phyloP scores from a whole-genome alignment of 2,113 vertebrate genomes.

The Trematomus loennbergii region DNA sequence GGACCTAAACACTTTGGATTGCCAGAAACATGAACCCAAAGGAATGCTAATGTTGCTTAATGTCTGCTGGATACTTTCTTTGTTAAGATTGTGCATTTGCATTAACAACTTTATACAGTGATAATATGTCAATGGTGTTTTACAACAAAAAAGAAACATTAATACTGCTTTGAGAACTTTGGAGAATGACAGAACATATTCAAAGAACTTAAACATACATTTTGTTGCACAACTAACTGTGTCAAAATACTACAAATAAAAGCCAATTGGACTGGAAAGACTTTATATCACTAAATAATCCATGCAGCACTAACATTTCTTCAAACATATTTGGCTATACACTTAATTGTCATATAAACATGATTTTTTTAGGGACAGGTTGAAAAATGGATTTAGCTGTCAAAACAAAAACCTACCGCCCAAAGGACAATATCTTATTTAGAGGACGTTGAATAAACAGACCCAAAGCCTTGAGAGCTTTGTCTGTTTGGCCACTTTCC shows the following conservation, averaged over 20 bases:
- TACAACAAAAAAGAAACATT: not conserved
- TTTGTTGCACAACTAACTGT: no score
- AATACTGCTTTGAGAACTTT: not conserved
- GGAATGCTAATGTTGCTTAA: slow-evolving; percentile 4
- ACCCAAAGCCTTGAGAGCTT: slow-evolving; percentile 13
- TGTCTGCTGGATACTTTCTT: not conserved
- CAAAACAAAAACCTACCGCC: not conserved
- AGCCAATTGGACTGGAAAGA: not conserved
- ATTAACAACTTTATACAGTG: no score
- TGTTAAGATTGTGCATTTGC: not conserved
- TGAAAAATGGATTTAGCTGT: slow-evolving; percentile 9
- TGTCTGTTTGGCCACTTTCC: slow-evolving; percentile 28
- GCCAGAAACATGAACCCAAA: slow-evolving; percentile 1
- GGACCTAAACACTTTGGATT: not conserved
- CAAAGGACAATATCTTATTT: slow-evolving; percentile 6
- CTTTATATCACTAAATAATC: not conserved
- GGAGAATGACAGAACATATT: no score
- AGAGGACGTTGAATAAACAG: not conserved
- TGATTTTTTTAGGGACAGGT: not conserved
- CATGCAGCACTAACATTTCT: not conserved
- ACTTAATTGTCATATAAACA: not conserved
- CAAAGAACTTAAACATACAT: not conserved
- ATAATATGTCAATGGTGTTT: not conserved
- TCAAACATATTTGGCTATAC: not conserved
- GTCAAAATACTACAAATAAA: not conserved